These are phyloP conservation scores for Drosophila ficusphila DNA, from an alignment of 1,140 invertebrate genomes.

Conservation along the genomic window DNA sequence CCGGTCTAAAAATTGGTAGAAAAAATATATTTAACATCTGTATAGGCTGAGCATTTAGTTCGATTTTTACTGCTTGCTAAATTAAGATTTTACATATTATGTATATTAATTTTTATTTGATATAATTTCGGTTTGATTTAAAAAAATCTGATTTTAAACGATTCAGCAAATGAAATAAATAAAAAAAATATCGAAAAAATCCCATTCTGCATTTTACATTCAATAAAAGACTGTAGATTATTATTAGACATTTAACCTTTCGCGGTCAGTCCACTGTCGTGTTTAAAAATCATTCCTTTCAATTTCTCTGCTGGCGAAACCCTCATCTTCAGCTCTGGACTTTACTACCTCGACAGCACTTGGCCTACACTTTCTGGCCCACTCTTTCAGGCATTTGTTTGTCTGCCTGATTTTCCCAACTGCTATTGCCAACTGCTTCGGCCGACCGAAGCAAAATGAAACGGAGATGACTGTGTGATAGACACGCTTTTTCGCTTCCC, in stretches of 20 bases:
- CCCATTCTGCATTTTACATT: no score
- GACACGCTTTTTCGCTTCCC: slow-evolving; percentile 78
- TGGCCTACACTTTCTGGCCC: slow-evolving; percentile 23
- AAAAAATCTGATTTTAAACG: no score
- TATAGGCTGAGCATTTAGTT: no score
- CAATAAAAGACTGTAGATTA: no score
- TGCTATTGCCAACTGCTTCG: no score
- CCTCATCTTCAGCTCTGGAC: not conserved
- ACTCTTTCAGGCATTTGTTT: slow-evolving; percentile 25
- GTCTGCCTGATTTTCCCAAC: slow-evolving; percentile 25
- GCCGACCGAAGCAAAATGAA: slow-evolving; percentile 9
- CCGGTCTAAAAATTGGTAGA: not conserved
- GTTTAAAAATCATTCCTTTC: slow-evolving; percentile 11
- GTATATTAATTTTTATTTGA: no score
- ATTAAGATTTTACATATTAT: no score
- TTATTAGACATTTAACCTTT: slow-evolving; percentile 32
- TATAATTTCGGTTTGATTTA: no score
- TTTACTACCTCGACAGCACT: slow-evolving; percentile 15
- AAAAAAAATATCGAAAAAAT: no score
- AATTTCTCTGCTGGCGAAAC: not conserved
- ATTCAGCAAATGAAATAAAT: no score
- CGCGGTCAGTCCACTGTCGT: slow-evolving; percentile 39
- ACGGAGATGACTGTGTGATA: slow-evolving; percentile 41
- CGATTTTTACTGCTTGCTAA: no score
- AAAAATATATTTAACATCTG: not conserved